Conservation (phyloP, 2,113 vertebrate species). For the Hemibagrus wyckioides region DNA sequence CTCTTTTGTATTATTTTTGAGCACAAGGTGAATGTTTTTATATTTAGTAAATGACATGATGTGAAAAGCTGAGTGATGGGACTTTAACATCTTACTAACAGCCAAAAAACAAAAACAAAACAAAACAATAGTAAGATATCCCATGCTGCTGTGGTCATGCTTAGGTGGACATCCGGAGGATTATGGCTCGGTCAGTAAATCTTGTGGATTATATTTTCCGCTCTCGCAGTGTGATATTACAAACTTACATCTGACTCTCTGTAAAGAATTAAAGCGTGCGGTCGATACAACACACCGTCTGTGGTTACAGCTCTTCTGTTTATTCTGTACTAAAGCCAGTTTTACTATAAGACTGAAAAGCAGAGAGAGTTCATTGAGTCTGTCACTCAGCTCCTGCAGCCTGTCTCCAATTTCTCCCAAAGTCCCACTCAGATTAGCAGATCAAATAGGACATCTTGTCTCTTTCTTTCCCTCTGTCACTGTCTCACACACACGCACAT, state of each 20-base stretch:
- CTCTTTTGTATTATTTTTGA: no score
- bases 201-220: background rate
- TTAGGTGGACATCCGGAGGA: background rate
- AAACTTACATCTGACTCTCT: background rate
- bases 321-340: background rate
- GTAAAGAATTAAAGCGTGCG: background rate
- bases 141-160: background rate
- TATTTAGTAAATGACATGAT: background rate
- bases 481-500: background rate
- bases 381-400: background rate
- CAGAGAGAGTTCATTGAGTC: background rate
- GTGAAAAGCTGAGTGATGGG: background rate
- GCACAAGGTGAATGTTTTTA: background rate
- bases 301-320: background rate
- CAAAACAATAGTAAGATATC: background rate
- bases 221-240: background rate
- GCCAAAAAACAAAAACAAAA: background rate
- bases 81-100: background rate
- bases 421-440: background rate
- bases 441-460: constrained; percentile 25
- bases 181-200: background rate
- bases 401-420: constrained; percentile 4
- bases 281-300: background rate
- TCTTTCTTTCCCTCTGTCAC: background rate
- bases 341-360: background rate